A percentile compares a stretch with the other conserved stretches of the same genome.
phyloP scores from a whole-genome alignment of 2,888 invertebrate genomes.

The Metallyticus violacea region DNA sequence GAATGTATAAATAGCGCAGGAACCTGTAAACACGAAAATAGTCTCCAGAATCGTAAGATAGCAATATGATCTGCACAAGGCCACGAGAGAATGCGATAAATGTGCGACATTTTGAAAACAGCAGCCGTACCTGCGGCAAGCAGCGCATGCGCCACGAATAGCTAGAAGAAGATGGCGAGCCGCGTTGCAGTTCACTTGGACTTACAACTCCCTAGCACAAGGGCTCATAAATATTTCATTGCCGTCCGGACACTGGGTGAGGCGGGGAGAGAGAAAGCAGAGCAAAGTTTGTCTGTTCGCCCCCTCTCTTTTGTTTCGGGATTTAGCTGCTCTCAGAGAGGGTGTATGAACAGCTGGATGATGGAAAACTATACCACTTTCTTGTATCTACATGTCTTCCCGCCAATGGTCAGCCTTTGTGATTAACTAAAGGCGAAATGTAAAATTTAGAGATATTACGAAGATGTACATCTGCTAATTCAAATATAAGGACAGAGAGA shows the following conservation, averaged over 20 bases:
- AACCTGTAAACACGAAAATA: no score
- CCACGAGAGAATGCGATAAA: no score
- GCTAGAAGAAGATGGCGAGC: not conserved
- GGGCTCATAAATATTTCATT: slow-evolving; percentile 32
- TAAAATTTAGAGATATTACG: not conserved
- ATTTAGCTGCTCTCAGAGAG: not conserved
- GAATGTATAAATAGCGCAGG: no score
- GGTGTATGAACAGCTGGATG: not conserved
- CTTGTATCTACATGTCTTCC: not conserved
- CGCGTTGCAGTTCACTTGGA: not conserved
- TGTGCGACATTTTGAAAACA: not conserved
- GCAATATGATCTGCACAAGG: no score
- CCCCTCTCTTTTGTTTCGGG: slow-evolving; percentile 3
- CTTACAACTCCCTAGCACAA: slow-evolving; percentile 2
- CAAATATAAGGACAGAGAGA: no score
- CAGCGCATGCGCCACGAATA: not conserved
- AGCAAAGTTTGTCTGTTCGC: not conserved
- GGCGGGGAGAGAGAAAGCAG: not conserved
- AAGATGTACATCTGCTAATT: not conserved
- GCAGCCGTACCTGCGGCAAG: not conserved
- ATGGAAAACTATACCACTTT: not conserved
- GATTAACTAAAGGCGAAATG: no score
- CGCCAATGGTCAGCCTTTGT: not conserved
- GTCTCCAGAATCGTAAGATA: no score
- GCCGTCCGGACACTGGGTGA: slow-evolving; percentile 11